phyloP scores from a whole-genome alignment of 1,140 invertebrate genomes.

The Pogonus chalceus region DNA sequence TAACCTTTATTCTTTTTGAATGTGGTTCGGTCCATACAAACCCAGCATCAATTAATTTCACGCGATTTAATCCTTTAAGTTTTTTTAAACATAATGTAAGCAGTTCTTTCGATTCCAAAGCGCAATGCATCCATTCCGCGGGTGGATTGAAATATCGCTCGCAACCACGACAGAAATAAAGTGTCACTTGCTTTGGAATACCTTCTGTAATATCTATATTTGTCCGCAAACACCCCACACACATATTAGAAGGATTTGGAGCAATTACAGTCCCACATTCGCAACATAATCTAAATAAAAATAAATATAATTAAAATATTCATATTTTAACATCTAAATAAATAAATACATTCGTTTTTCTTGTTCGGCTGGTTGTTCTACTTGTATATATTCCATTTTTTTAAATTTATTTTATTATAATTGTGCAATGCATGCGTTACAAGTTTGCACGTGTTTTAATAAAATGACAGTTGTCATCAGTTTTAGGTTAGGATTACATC shows the following conservation, averaged over 20 bases:
- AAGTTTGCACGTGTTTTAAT: neutral
- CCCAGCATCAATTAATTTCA: constrained; percentile 87
- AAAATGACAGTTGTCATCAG: no score
- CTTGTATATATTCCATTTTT: neutral
- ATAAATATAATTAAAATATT: constrained; percentile 1
- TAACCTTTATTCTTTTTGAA: constrained; percentile 89
- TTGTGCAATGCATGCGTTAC: no score
- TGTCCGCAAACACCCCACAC: constrained; percentile 81
- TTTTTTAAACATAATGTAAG: constrained; percentile 87
- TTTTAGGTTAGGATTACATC: no score
- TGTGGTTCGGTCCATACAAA: constrained; percentile 99
- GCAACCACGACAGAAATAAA: constrained; percentile 87
- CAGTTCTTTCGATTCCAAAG: constrained; percentile 88
- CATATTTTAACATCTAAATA: neutral
- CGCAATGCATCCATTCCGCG: constrained; percentile 77
- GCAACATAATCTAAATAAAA: constrained; percentile 58
- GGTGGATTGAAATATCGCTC: constrained; percentile 94
- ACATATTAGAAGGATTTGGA: constrained; percentile 96
- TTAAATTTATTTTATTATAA: neutral
- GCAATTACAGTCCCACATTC: constrained; percentile 74
- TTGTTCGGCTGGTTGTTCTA: neutral
- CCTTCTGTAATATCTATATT: constrained; percentile 92
- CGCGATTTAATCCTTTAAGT: constrained; percentile 82
- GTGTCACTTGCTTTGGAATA: constrained; percentile 86
- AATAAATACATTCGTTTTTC: neutral